These are phyloP conservation scores for Trachelipus rathkii DNA, from an alignment of 1,140 invertebrate genomes.

Conservation along the genomic window DNA sequence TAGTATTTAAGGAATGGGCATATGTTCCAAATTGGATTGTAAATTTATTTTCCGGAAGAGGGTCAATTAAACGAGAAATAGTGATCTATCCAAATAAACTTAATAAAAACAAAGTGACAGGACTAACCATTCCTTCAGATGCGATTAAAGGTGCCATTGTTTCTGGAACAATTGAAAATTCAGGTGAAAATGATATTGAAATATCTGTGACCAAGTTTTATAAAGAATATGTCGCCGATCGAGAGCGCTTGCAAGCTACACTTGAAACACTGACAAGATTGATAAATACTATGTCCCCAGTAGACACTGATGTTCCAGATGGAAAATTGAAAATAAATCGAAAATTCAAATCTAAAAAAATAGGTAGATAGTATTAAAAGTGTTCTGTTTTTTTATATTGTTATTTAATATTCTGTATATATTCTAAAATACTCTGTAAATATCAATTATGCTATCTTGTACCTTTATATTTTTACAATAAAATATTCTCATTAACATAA, in stretches of 20 bases:
- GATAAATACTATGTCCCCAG: no score
- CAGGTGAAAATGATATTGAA: neutral
- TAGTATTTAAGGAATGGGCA: conserved; percentile 22
- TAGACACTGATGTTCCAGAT: no score
- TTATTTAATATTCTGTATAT: no score
- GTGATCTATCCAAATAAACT: neutral
- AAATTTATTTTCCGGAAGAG: neutral
- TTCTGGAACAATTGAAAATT: neutral
- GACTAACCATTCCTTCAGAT: neutral
- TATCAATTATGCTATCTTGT: no score
- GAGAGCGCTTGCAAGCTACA: neutral
- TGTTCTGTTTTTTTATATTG: no score
- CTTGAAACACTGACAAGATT: neutral
- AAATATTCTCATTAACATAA: no score
- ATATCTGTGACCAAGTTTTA: neutral
- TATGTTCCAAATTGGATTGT: conserved; percentile 23
- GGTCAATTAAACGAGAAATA: neutral
- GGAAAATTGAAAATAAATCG: no score
- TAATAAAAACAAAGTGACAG: neutral
- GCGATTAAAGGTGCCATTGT: neutral
- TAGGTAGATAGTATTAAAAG: no score
- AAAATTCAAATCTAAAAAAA: no score
- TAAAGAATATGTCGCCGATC: neutral
- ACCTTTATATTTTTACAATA: no score
- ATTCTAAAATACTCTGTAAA: no score